phyloP scores from a whole-genome alignment of 2,113 vertebrate genomes.

The Ancistrus triradiatus region DNA sequence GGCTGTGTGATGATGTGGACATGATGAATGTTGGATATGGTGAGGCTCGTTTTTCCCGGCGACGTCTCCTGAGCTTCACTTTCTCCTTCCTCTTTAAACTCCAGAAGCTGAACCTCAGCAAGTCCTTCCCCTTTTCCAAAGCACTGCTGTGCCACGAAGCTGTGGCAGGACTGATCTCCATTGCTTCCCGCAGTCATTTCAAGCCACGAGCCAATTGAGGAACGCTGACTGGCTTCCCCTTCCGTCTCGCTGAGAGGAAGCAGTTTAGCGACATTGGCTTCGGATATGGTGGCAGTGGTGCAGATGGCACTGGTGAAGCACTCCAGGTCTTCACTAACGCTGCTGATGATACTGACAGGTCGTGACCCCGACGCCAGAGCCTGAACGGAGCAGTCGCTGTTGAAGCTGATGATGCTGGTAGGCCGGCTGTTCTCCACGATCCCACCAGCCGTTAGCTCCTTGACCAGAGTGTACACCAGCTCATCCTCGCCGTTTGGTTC shows the following conservation, averaged over 20 bases:
- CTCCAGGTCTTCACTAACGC: constrained; percentile 73
- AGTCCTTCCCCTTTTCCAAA: constrained; percentile 85
- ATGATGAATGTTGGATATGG: constrained; percentile 73
- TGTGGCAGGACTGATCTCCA: constrained; percentile 84
- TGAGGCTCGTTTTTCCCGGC: constrained; percentile 78
- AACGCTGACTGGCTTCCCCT: constrained; percentile 76
- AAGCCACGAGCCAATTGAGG: constrained; percentile 90
- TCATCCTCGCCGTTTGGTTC: constrained; percentile 81
- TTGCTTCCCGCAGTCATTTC: constrained; percentile 88
- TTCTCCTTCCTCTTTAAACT: constrained; percentile 59
- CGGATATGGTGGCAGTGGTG: constrained; percentile 76
- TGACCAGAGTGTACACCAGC: constrained; percentile 79
- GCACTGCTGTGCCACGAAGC: constrained; percentile 80
- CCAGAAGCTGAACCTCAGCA: constrained; percentile 72
- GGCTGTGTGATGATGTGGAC: constrained; percentile 53
- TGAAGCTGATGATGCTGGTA: constrained; percentile 89
- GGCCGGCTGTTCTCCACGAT: constrained; percentile 79
- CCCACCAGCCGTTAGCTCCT: constrained; percentile 75
- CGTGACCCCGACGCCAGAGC: constrained; percentile 78
- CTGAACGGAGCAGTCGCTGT: constrained; percentile 82
- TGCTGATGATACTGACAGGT: constrained; percentile 90
- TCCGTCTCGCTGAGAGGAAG: constrained; percentile 70
- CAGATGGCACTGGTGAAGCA: constrained; percentile 62
- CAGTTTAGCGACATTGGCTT: constrained; percentile 85
- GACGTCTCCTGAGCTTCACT: constrained; percentile 66